Evolutionary conservation across 2,888 invertebrate genomes (phyloP).

Genomic region (Pseudoips prasinana): DNA sequence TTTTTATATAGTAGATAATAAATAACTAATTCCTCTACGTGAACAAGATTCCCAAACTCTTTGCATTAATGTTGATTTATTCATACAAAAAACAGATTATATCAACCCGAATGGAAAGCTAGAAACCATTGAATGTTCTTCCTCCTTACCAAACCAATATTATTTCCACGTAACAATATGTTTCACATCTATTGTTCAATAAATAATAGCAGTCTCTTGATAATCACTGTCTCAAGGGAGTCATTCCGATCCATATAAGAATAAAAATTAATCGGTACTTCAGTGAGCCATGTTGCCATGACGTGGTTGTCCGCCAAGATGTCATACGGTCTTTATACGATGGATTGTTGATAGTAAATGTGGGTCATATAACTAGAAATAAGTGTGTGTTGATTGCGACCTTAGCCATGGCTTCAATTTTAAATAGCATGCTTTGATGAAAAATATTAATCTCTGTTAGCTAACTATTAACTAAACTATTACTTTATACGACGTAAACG

Average conservation of each 20-base stretch:
- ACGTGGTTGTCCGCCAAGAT: slow-evolving; percentile 35
- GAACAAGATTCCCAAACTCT: no score
- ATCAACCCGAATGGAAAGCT: no score
- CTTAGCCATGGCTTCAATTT: slow-evolving; percentile 38
- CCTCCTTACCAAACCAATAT: no score
- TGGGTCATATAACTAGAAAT: slow-evolving; percentile 38
- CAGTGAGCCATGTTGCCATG: slow-evolving; percentile 20
- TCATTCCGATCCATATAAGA: slow-evolving; percentile 28
- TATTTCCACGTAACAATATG: no score
- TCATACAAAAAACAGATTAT: no score
- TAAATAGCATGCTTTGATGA: slow-evolving; percentile 24
- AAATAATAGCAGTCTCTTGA: slow-evolving; percentile 28
- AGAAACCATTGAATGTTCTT: no score
- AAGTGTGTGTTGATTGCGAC: slow-evolving; percentile 25
- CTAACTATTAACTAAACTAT: no score
- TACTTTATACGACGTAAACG: no score
- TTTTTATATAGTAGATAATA: no score
- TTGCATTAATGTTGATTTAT: no score
- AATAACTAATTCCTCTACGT: no score
- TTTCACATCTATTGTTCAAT: slow-evolving; percentile 17
- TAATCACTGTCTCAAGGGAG: slow-evolving; percentile 21
- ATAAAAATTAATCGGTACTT: slow-evolving; percentile 17
- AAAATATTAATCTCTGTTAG: slow-evolving; percentile 17
- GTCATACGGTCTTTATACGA: slow-evolving; percentile 32
- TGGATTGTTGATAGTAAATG: slow-evolving; percentile 33